Evolutionary conservation across 2,113 vertebrate species (phyloP).

Genomic region (Nothobranchius kuhntae): DNA sequence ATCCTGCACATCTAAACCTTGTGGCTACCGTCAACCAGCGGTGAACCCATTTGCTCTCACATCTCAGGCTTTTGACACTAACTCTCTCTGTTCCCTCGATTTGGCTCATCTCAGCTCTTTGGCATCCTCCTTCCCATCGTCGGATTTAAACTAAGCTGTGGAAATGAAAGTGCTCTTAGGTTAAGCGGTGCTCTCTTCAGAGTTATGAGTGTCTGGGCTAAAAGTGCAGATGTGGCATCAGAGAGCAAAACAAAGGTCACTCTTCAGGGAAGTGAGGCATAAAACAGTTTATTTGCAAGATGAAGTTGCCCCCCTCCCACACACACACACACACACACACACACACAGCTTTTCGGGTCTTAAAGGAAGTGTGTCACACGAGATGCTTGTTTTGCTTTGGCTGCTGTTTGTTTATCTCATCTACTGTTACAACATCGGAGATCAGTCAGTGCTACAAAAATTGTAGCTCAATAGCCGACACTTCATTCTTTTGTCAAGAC

Average conservation of each 20-base stretch:
- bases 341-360: neutral
- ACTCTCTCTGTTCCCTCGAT: constrained; percentile 24
- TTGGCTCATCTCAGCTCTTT: constrained; percentile 26
- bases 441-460: neutral
- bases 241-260: constrained; percentile 36
- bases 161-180: constrained; percentile 59
- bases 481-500: constrained; percentile 6
- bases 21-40: constrained; percentile 9
- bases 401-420: constrained; percentile 28
- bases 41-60: neutral
- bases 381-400: constrained; percentile 7
- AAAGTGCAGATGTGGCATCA: constrained; percentile 47
- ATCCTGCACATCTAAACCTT: constrained; percentile 9
- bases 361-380: constrained; percentile 7
- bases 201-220: constrained; percentile 31
- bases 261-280: constrained; percentile 10
- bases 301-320: neutral
- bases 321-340: too few relatives aligned
- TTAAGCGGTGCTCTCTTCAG: constrained; percentile 23
- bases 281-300: neutral
- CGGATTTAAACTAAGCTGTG: constrained; percentile 49
- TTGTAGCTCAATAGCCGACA: neutral
- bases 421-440: constrained; percentile 1
- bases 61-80: constrained; percentile 18
- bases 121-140: constrained; percentile 9